Evolutionary conservation across 1,140 invertebrate genomes (phyloP), one percentile per base, ranked within the genome.

Genomic region (Formica selysi): DNA sequence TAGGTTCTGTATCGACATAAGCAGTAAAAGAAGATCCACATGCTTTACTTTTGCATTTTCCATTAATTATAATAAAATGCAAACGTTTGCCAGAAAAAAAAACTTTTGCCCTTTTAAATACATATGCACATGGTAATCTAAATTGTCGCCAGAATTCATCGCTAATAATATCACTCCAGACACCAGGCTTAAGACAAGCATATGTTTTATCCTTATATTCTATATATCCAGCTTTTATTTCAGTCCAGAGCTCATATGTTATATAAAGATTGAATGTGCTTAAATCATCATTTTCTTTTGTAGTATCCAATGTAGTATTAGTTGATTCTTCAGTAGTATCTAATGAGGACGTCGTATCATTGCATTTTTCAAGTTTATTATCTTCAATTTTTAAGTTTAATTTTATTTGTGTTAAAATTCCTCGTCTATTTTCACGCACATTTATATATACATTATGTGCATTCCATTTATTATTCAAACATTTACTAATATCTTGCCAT

Each of bases 71-170:
- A 41, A 44, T 44, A 44, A 68, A 68, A 68, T 68, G 32, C 5
- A 36, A 68, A 68, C 65, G 36, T 6, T 68, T 68, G 4, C 44
- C 65, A 3, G 36, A 22, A 22, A 68, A 44, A 68, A 68, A 36
- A 41, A 68, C 38, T 68, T 68, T 68, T 22, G 65, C 65, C 13
- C 36, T 68, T 44, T 68, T 68, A 44, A 68, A 68, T 0, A 44
- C 36, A 44, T 68, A 68, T 68, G 38, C 65, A 44, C 38, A 68
- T 41, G 36, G 65, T 68, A 68, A 68, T 68, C 36, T 44, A 68
- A 68, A 68, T 68, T 68, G 36, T 13, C 65, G 36, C 65, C 65
- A 68, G 36, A 68, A 68, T 68, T 68, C 36, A 26, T 68, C 36
- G 65, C 10, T 44, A 11, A 68, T 68, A 26, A 44, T 6, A 44